These are phyloP conservation scores for Nothoprocta perdicaria DNA, from an alignment of 2,113 vertebrate species.

Conservation along the genomic window DNA sequence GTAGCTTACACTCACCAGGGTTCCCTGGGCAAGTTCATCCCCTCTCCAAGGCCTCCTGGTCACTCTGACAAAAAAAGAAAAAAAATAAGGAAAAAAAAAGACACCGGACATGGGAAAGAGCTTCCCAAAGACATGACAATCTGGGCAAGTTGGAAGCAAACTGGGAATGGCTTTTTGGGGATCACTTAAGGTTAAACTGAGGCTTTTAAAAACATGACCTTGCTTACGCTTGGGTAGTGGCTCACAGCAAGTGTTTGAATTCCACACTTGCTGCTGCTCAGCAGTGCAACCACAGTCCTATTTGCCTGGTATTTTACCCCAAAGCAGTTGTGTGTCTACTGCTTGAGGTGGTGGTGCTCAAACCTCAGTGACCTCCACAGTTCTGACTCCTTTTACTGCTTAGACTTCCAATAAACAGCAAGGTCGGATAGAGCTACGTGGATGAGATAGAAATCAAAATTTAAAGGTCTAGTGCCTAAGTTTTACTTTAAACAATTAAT, in stretches of 20 bases:
- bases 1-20: neutral
- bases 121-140: neutral
- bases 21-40: neutral
- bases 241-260: neutral
- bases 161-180: neutral
- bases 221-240: neutral
- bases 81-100: neutral
- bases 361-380: neutral
- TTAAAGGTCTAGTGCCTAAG: too few relatives aligned
- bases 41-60: neutral
- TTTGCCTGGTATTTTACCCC: neutral
- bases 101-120: neutral
- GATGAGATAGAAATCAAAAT: neutral
- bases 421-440: neutral
- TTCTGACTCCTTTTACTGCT: neutral
- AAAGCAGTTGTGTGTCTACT: neutral
- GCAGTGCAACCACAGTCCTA: neutral
- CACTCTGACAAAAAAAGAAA: neutral
- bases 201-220: neutral
- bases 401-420: neutral
- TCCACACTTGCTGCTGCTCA: neutral
- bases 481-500: conserved; percentile 15
- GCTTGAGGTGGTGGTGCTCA: neutral
- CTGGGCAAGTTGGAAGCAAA: neutral
- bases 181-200: neutral